Evolutionary conservation across 2,888 invertebrate species (phyloP), one percentile per base, ranked within the genome.

Genomic region (Heliconius sara): DNA sequence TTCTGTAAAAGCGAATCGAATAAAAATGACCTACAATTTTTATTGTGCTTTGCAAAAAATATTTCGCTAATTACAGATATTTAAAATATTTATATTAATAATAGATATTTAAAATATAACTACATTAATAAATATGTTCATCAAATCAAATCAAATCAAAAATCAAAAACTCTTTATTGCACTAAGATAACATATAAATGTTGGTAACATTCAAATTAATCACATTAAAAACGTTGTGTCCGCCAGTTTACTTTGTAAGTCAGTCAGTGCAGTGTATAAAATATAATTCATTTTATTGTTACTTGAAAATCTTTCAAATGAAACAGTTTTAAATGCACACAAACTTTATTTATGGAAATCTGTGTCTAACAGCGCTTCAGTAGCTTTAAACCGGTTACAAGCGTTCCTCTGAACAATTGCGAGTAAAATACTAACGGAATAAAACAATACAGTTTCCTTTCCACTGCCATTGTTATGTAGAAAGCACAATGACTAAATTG

Each of bases 381-480:
- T 74, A 19, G 63, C 60, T 65, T 74, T 74, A 65, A 63, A 34
- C 72, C 39, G 67, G 66, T 78, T 67, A 60, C 73, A 78, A 78
- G 73, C 78, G 66, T 66, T 68, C 39, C 60, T 77, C 77, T 63
- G 65, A 47, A 77, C 67, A 66, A 66, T 67, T 80, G 68, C 65
- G 34, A 78, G 67, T 77, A 80, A 79, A 79, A 72, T 73, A 52
- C 72, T 72, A 73, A 72, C 78, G 52, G 73, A 68, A 80, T 73
- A 80, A 80, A 80, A 80, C 77, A 77, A 73, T 77, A 80, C 80
- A 63, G 77, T 77, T 68, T 77, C 78, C 67, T 78, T 74, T 74
- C 66, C 43, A 78, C 68, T n/a, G 65, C 63, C 73, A 79, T 79
- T 79, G 80, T 80, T 65, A 77, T 74, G 77, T 70, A 73, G 74